phyloP scores from a whole-genome alignment of 2,888 invertebrate species.

The Ochropleura plecta region DNA sequence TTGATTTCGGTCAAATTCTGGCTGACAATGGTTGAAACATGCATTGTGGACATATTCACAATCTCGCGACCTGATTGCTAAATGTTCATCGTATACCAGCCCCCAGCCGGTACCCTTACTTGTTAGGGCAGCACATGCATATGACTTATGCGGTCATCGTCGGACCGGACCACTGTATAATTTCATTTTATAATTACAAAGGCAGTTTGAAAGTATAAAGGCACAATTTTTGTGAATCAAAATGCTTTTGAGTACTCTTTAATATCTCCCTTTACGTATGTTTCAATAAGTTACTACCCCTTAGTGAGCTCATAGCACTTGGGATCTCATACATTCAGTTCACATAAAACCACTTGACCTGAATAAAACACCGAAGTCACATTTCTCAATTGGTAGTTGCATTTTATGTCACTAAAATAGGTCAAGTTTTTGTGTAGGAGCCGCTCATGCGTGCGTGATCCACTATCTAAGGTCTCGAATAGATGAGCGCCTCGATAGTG shows the following conservation, averaged over 20 bases:
- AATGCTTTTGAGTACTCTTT: constrained; percentile 6
- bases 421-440: constrained; percentile 82
- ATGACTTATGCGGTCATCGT: constrained; percentile 54
- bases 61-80: constrained; percentile 26
- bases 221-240: constrained; percentile 6
- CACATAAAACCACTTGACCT: constrained; percentile 64
- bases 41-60: constrained; percentile 12
- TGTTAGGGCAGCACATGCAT: constrained; percentile 52
- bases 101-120: constrained; percentile 46
- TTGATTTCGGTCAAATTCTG: background rate
- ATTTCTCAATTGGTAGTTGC: constrained; percentile 75
- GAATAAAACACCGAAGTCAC: constrained; percentile 66
- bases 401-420: constrained; percentile 77
- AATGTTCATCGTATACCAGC: constrained; percentile 35
- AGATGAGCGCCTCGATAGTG: constrained; percentile 86
- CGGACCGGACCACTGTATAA: constrained; percentile 26
- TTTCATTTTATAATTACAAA: constrained; percentile 41
- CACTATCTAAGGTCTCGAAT: constrained; percentile 85
- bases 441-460: constrained; percentile 84
- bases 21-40: constrained; percentile 15
- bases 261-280: background rate
- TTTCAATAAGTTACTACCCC: constrained; percentile 46
- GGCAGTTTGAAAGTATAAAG: constrained; percentile 4
- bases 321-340: constrained; percentile 58
- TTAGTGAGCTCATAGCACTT: constrained; percentile 46